phyloP scores from a whole-genome alignment of 2,113 vertebrate species.

The Patagioenas fasciata region DNA sequence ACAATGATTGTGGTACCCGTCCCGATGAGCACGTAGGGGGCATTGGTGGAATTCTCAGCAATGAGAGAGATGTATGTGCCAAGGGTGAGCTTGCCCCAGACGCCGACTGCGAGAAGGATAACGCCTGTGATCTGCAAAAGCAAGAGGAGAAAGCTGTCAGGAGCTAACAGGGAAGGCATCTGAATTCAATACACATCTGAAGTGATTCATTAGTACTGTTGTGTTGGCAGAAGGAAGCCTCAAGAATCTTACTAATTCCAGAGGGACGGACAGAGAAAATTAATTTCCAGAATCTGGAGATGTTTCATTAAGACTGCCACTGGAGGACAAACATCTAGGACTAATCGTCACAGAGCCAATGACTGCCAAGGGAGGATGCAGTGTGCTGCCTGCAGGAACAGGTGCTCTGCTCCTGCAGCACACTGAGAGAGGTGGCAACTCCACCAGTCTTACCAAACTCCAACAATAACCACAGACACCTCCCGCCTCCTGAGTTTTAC shows the following conservation, averaged over 20 bases:
- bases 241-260: not conserved
- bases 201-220: not conserved
- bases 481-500: not conserved
- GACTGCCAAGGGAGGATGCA: not conserved
- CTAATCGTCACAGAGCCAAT: not conserved
- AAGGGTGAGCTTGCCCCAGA: conserved; percentile 97
- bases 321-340: not conserved
- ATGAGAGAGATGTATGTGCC: conserved; percentile 98
- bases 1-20: conserved; percentile 96
- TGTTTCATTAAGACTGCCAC: not conserved
- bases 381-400: not conserved
- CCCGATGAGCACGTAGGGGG: conserved; percentile 95
- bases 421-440: not conserved
- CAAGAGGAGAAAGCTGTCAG: not conserved
- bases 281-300: not conserved
- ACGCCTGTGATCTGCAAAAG: conserved; percentile 92
- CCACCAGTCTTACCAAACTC: not conserved
- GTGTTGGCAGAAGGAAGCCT: not conserved
- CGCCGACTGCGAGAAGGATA: conserved; percentile 94
- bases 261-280: not conserved
- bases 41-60: conserved; percentile 98
- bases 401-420: not conserved
- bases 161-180: not conserved
- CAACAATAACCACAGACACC: not conserved
- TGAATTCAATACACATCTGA: not conserved